phyloP scores from a whole-genome alignment of 2,888 invertebrate genomes.

The Pterobdella sp. region DNA sequence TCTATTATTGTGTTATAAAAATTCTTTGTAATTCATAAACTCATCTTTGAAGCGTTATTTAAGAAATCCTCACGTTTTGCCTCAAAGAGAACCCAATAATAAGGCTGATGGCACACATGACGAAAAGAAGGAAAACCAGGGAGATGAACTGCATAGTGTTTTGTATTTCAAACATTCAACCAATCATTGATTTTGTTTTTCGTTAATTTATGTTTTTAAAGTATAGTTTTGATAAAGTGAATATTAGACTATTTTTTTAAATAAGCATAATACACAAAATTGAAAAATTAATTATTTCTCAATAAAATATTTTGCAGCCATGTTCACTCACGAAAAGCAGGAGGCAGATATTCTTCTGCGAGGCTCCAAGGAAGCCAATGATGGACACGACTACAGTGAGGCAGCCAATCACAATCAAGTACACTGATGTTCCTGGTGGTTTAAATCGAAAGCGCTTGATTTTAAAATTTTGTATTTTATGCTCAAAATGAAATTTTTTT shows the following conservation, averaged over 20 bases:
- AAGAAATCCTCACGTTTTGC: too few relatives aligned
- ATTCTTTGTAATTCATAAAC: background rate
- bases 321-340: background rate
- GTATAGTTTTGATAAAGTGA: background rate
- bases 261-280: background rate
- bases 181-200: too few relatives aligned
- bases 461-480: background rate
- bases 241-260: background rate
- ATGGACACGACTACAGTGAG: background rate
- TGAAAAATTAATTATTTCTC: background rate
- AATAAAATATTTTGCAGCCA: too few relatives aligned
- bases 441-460: too few relatives aligned
- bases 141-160: background rate
- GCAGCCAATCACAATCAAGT: background rate
- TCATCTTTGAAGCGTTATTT: background rate
- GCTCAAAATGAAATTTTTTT: background rate
- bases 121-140: background rate
- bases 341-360: constrained; percentile 7
- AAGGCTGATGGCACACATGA: background rate
- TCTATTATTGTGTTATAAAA: too few relatives aligned
- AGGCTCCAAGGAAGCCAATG: background rate
- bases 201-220: background rate
- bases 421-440: constrained; percentile 4
- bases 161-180: too few relatives aligned
- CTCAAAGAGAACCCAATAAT: background rate